These are phyloP conservation scores for Octonoba sinensis DNA, from an alignment of 2,888 invertebrate species.

Conservation along the genomic window DNA sequence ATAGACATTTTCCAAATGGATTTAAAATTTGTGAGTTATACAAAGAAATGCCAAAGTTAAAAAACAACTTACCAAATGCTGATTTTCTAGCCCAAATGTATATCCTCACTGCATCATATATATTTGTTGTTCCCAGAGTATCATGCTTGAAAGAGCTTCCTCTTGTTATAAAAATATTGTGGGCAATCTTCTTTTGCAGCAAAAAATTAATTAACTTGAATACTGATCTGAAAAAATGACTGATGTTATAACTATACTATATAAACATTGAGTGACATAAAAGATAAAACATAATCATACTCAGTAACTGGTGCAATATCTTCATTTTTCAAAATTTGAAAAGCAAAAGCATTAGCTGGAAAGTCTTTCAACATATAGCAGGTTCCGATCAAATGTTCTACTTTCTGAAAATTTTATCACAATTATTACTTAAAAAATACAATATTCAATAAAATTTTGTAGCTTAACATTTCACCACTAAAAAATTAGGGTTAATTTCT, in stretches of 20 bases:
- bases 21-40: no score
- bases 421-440: no score
- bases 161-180: conserved; percentile 81
- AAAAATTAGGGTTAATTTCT: no score
- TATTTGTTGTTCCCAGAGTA: conserved; percentile 62
- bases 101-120: conserved; percentile 74
- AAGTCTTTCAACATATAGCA: conserved; percentile 75
- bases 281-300: conserved; percentile 39
- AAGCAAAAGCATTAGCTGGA: conserved; percentile 81
- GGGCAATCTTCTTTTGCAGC: conserved; percentile 78
- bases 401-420: conserved; percentile 13
- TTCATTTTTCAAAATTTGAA: conserved; percentile 73
- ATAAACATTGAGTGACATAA: not conserved
- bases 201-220: conserved; percentile 72
- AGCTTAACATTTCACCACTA: no score
- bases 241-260: not conserved
- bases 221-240: conserved; percentile 64
- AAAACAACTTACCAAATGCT: conserved; percentile 70
- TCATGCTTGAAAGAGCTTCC: conserved; percentile 69
- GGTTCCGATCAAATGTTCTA: conserved; percentile 73
- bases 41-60: not conserved
- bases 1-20: no score
- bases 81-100: conserved; percentile 79
- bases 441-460: no score
- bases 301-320: conserved; percentile 12